These are phyloP conservation scores for Neopipo cinnamomea DNA, from an alignment of 2,113 vertebrate species.

Conservation along the genomic window DNA sequence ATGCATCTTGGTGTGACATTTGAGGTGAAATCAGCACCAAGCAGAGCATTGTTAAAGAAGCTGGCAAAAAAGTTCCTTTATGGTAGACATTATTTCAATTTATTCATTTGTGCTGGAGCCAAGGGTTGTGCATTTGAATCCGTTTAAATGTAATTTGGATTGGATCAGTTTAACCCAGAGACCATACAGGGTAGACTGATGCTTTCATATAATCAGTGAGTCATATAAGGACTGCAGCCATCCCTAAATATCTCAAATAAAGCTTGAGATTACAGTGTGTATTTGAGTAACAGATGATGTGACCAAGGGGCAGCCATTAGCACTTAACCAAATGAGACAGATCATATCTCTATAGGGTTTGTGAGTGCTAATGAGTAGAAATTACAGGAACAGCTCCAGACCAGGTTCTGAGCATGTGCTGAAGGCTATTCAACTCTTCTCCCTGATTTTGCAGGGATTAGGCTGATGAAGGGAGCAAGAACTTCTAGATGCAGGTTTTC, in stretches of 20 bases:
- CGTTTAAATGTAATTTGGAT: constrained; percentile 27
- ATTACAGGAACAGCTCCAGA: neutral
- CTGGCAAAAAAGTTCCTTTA: neutral
- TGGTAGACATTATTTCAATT: constrained; percentile 11
- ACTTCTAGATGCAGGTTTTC: neutral
- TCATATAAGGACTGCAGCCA: neutral
- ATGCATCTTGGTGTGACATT: neutral
- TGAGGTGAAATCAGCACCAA: constrained; percentile 5
- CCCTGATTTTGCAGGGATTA: neutral
- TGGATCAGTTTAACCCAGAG: neutral
- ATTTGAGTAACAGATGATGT: neutral
- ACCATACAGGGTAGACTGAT: neutral
- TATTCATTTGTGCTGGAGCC: constrained; percentile 2
- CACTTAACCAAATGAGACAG: neutral
- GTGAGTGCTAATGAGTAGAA: neutral
- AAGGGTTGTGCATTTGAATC: neutral
- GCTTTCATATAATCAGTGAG: neutral
- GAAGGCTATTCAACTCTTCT: neutral
- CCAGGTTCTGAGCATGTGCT: neutral
- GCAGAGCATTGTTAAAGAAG: neutral
- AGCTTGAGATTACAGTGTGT: neutral
- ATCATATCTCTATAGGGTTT: neutral
- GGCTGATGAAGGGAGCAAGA: neutral
- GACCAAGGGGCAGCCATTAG: neutral
- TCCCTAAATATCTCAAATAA: neutral